phyloP scores from a whole-genome alignment of 1,140 invertebrate genomes.

The Bombus consobrinus region DNA sequence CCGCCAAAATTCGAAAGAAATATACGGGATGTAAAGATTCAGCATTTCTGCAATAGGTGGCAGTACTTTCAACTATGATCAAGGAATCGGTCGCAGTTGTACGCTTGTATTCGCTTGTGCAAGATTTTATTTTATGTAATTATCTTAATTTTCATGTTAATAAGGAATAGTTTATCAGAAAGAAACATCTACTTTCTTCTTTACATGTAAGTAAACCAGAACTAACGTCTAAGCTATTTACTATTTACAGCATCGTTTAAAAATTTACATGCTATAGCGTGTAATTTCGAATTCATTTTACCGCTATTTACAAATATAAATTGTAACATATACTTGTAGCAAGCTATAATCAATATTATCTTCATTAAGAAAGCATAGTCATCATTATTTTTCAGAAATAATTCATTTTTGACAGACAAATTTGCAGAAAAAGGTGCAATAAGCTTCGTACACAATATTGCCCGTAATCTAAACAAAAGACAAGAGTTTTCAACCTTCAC shows the following conservation, averaged over 20 bases:
- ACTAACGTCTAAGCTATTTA: background rate
- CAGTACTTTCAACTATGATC: background rate
- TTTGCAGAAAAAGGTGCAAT: background rate
- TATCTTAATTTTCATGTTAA: background rate
- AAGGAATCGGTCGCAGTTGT: too few relatives aligned
- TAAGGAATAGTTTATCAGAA: background rate
- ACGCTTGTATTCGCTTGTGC: too few relatives aligned
- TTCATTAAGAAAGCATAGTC: background rate
- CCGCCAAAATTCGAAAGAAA: background rate
- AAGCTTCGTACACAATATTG: background rate
- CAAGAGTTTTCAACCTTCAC: background rate
- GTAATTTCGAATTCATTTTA: too few relatives aligned
- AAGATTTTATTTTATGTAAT: background rate
- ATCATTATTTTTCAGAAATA: background rate
- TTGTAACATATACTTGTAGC: background rate
- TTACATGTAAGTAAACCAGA: background rate
- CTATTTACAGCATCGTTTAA: background rate
- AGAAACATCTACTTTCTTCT: background rate
- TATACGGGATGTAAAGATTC: background rate
- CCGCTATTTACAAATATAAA: background rate
- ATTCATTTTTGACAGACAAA: background rate
- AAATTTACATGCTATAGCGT: background rate
- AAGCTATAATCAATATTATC: background rate
- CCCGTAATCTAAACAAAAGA: background rate
- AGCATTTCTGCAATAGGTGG: background rate